phyloP scores from a whole-genome alignment of 2,888 invertebrate species.

The Pterostichus madidus region DNA sequence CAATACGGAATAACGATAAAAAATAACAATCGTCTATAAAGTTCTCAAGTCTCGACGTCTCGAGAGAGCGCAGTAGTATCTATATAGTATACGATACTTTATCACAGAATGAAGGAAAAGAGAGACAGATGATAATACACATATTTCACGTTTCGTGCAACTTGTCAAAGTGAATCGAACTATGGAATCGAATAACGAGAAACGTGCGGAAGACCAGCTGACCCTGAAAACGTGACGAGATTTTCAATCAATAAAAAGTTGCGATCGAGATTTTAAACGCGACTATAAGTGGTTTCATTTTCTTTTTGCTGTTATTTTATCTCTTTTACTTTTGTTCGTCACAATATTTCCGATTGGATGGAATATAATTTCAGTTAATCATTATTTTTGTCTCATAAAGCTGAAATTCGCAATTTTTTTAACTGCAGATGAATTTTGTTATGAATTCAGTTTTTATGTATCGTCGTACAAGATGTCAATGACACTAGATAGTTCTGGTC shows the following conservation, averaged over 20 bases:
- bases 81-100: background rate
- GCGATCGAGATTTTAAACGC: conserved; percentile 8
- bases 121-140: background rate
- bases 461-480: too few species aligned
- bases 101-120: background rate
- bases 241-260: conserved; percentile 14
- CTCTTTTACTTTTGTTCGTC: background rate
- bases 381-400: too few species aligned
- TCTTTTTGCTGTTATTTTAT: background rate
- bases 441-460: too few species aligned
- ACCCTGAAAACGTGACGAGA: conserved; percentile 41
- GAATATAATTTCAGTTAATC: background rate
- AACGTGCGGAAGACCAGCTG: conserved; percentile 16
- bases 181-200: background rate
- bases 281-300: background rate
- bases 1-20: conserved; percentile 9
- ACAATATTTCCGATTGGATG: background rate
- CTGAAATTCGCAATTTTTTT: too few species aligned
- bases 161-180: background rate
- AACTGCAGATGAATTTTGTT: too few species aligned
- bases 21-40: conserved; percentile 13
- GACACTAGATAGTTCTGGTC: too few species aligned
- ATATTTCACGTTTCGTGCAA: conserved; percentile 11
- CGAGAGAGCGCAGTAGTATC: background rate
- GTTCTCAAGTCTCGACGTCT: background rate